phyloP scores from a whole-genome alignment of 2,113 vertebrate species.

The Atlantisia rogersi region DNA sequence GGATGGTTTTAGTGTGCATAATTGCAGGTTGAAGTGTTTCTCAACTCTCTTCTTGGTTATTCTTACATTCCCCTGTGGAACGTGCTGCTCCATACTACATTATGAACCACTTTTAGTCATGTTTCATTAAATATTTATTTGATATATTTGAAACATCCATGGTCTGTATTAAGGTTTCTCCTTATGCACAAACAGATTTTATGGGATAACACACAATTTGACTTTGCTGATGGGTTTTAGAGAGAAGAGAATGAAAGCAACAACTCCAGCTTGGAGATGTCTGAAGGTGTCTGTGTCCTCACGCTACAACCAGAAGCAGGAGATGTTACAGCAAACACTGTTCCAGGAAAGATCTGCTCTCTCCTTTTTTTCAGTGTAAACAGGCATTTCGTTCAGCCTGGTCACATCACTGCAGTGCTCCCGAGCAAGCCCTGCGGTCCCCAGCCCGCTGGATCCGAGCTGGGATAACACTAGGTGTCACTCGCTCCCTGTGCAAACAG shows the following conservation, averaged over 20 bases:
- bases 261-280: not conserved
- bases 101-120: constrained; percentile 38
- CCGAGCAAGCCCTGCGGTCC: not conserved
- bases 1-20: constrained; percentile 34
- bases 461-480: constrained; percentile 68
- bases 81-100: not conserved
- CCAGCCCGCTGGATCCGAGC: not conserved
- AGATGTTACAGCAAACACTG: not conserved
- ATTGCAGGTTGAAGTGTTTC: constrained; percentile 21
- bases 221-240: not conserved
- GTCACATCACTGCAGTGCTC: not conserved
- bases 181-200: not conserved
- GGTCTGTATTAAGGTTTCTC: constrained; percentile 5
- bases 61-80: constrained; percentile 21
- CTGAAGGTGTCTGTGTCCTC: not conserved
- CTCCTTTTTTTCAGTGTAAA: not conserved
- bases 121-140: constrained; percentile 71
- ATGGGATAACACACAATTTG: not conserved
- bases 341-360: not conserved
- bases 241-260: not conserved
- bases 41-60: not conserved
- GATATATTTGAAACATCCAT: constrained; percentile 15
- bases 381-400: not conserved
- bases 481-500: constrained; percentile 31
- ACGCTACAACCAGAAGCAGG: not conserved